Base-by-base conservation (phyloP, 2,888 invertebrate species). In the Vannuccia rotundouncinata region DNA sequence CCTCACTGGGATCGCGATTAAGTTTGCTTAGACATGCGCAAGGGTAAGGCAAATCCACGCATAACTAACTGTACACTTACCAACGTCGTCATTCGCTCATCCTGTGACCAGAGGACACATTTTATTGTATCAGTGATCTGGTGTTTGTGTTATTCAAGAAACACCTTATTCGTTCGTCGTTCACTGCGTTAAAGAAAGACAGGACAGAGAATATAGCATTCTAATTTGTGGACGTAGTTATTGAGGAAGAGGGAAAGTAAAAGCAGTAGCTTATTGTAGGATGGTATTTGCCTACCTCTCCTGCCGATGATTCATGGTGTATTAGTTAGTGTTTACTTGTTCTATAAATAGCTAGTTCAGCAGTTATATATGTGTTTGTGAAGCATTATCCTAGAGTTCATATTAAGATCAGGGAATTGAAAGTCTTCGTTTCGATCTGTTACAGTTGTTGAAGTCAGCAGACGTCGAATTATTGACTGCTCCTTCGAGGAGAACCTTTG, bases 401-500 rank as follows among this genome's bases (percentile, higher is more conserved):
- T n/a, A n/a, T n/a, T n/a, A n/a, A n/a, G n/a, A n/a, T n/a, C n/a
- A n/a, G n/a, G n/a, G n/a, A n/a, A n/a, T n/a, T n/a, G 17, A 17
- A 45, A 17, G 17, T 45, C 22, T 22, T 66, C 2, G 13, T 66
- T 5, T 66, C 5, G 2, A 66, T 66, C 25, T 66, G 2, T 66
- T 66, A 27, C 66, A 66, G 66, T 5, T 66, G 5, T 66, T 66
- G 66, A 66, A 2, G 5, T 5, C 25, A 17, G 66, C 66, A 66
- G 66, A 66, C 66, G 66, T 5, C 5, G 22, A 22, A 13, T 66
- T 66, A 22, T 66, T 27, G 66, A 66, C 22, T 66, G 66, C 22
- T 66, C 66, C 22, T 66, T 66, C 25, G 66, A 66, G 25, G 66
- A 66, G 66, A 66, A 66, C 25, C 66, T 66, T 27, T 66, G 66